Evolutionary conservation across 2,113 vertebrate species (phyloP), one percentile per base, ranked within the genome.

Genomic region (Columba janthina): DNA sequence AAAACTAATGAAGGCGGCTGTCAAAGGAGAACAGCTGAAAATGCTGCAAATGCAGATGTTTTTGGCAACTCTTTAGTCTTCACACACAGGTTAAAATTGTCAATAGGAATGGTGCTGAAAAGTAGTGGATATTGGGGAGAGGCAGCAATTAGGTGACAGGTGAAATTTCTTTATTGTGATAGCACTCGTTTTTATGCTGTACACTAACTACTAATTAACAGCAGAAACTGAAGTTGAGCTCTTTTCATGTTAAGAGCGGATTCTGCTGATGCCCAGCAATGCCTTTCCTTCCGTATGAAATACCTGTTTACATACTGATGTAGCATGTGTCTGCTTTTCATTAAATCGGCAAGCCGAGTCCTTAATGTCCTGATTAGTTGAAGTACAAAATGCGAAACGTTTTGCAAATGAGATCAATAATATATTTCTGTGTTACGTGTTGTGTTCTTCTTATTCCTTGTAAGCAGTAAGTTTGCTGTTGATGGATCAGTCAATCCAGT

Each of bases 341-440:
- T 91, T 78, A 67, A 54, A 42, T 57, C 1, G 0, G 25, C 71
- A 85, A 62, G 60, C 19, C 1, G 12, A 72, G 44, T 86, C 90
- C 50, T 74, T 72, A 15, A 15, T 94, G 64, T 42, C 93, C 89
- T 70, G 32, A 89, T 94, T 85, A 95, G 69, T 69, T 77, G 25
- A 88, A 71, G 46, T 64, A 64, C n/a, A 51, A 65, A 80, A 56
- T 73, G 50, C 21, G 6, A 42, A 88, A 58, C 46, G 67, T 84
- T 91, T 82, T 8, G 8, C 56, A 42, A 0, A 0, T 40, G 65
- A 61, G 69, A 76, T 58, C 6, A 38, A 81, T 80, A 56, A 38
- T 70, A 53, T 58, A 36, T 38, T 73, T 48, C 32, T 36, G 1
- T 32, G 11, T 73, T 94, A 26, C 2, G 0, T 75, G 7, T 79